Evolutionary conservation across 1,140 invertebrate species (phyloP), one percentile per base, ranked within the genome.

Genomic region (Mercenaria mercenaria): DNA sequence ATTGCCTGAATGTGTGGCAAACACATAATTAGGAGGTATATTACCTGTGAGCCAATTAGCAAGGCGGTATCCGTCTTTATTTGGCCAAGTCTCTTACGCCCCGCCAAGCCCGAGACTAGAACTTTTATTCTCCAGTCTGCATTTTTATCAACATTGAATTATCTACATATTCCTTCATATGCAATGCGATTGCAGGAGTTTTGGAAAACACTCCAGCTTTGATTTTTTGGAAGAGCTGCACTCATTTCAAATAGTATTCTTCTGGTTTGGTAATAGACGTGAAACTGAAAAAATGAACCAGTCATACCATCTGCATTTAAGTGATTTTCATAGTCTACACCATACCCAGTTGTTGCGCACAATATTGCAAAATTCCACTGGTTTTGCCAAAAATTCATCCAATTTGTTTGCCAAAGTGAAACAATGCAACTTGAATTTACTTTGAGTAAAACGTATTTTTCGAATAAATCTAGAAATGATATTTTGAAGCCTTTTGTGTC

Each of bases 141-240:
- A 59, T 50, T 80, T n/a, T 80, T 32, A 29, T 69, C 64, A n/a
- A n/a, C n/a, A n/a, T n/a, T n/a, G n/a, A n/a, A n/a, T n/a, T n/a
- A n/a, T n/a, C n/a, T n/a, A n/a, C 64, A 69, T 69, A 69, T 69
- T 34, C 64, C 6, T 69, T 69, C 32, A 39, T 69, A 69, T 15
- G 64, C 64, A 34, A 8, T 39, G 23, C 34, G 64, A 23, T 69
- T 39, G n/a, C n/a, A 37, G 11, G 29, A 15, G 34, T 69, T 69
- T 8, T 69, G 8, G 34, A 69, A 37, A 15, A n/a, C 64, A 69
- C 34, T 69, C 64, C 32, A 34, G 26, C 29, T 69, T 69, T 69
- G 8, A 69, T 69, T 39, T 69, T 69, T 8, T 34, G 64, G 64
- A 15, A 69, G 34, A 15, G 64, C 64, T 15, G 23, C 34, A 69